Base-by-base conservation (phyloP, 2,888 invertebrate genomes). In the Oscheius myriophilus region DNA sequence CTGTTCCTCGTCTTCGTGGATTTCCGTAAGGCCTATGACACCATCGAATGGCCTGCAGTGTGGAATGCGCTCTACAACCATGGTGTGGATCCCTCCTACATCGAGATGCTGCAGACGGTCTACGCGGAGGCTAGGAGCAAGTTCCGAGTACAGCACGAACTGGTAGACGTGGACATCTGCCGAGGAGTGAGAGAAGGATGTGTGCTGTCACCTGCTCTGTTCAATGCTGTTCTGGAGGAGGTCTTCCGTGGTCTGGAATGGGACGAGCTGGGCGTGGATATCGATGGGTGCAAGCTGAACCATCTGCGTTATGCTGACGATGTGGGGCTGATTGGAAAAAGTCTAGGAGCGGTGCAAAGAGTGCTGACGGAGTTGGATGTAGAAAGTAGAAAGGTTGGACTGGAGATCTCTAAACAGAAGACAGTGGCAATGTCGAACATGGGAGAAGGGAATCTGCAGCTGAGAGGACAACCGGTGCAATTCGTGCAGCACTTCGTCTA, bases 261-360 rank as follows among this genome's bases (percentile, higher is more conserved):
- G 73, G 66, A 74, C 9, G 45, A 23, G 18, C 16, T n/a, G 23
- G 73, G 73, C 11, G 52, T 73, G 18, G 21, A 49, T 1, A 53
- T 73, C 2, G 45, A 73, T 33, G 73, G 73, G 1, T 39, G 25
- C 16, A 9, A 39, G 2, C 66, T 73, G 3, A 43, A n/a, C 49
- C 46, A 72, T 42, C 67, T 72, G 11, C 51, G 72, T 9, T 73
- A 68, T 46, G 72, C 73, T 25, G 72, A 73, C 42, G 73, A 73
- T 25, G 66, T 70, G 33, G 72, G 69, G 42, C 53, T 53, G 21
- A 18, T 53, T 23, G 53, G 53, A 18, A 53, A 21, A 53, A 53
- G 53, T 53, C 53, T 53, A 25, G 16, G 21, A 14, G 23, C 23
- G 25, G 23, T 51, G 6, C 41, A 51, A 26, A n/a, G 14, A 16